Evolutionary conservation across 2,888 invertebrate genomes (phyloP), one percentile per base, ranked within the genome.

Genomic region (Rosalia funebris): DNA sequence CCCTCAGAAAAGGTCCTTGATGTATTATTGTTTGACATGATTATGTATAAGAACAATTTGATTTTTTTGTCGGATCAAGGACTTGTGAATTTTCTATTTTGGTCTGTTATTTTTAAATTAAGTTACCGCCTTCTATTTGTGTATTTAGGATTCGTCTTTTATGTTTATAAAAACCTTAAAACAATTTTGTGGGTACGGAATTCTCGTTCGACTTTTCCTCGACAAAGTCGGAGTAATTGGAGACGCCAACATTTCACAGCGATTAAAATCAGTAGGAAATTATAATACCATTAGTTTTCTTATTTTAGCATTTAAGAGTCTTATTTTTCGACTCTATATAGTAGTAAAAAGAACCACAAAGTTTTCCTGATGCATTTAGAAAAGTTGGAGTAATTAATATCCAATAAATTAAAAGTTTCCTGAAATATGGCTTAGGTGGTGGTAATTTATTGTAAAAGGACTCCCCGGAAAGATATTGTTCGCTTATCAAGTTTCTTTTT

Each of bases 381-480:
- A 39, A 50, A 39, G 50, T 50, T 50, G 9, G 20, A 39, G 39
- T 50, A 50, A 50, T 50, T 50, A 50, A 50, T 50, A 50, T 50
- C 50, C 39, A 50, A 50, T 34, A 50, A 39, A 50, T 50, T 50
- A 39, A 50, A 50, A 50, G 15, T 39, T 50, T 39, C 19, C 20
- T 19, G 17, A 36, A 50, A 50, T 36, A 50, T 25, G 37, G 17
- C 36, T 16, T 39, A 50, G 50, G 50, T 50, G 31, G 39, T 20
- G 3, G 39, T 50, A 50, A 50, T 50, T 50, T 50, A 50, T 50
- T 37, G 37, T 50, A 50, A 39, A 41, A 50, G 25, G 12, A 20
- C 25, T 15, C 25, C 11, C 37, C 20, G 15, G 20, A 37, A 37
- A 50, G 50, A 50, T 50, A 34, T 50, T 50, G 50, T 50, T 41